Evolutionary conservation across 2,113 vertebrate genomes (phyloP).

Genomic region (Brachyhypopomus occidentalis): DNA sequence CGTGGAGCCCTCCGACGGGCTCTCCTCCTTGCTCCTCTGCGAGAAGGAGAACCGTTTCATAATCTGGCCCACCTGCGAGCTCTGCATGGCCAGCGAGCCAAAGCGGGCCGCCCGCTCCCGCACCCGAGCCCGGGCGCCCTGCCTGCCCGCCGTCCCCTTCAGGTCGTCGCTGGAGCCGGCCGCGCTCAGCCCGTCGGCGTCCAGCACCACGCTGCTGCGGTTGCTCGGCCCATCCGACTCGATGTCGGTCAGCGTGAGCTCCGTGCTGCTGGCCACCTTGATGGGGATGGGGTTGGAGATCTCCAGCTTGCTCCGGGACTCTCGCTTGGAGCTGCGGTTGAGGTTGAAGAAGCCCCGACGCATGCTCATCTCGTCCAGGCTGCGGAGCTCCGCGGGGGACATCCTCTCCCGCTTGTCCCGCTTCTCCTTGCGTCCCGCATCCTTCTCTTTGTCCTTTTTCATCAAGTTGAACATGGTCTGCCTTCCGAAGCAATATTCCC

Average conservation of each 20-base stretch:
- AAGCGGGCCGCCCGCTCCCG: constrained; percentile 91
- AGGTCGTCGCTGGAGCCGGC: constrained; percentile 83
- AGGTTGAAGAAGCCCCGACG: constrained; percentile 93
- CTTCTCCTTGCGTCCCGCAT: constrained; percentile 84
- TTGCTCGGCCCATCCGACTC: constrained; percentile 80
- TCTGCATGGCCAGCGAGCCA: constrained; percentile 86
- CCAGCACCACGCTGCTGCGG: constrained; percentile 76
- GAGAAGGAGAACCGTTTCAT: constrained; percentile 85
- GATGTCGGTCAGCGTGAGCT: constrained; percentile 85
- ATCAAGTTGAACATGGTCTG: constrained; percentile 86
- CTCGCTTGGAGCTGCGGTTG: constrained; percentile 88
- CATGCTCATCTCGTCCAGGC: constrained; percentile 94
- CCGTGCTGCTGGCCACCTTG: constrained; percentile 87
- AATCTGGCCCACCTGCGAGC: constrained; percentile 79
- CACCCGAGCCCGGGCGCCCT: constrained; percentile 80
- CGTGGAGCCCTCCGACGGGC: constrained; percentile 78
- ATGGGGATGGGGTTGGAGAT: constrained; percentile 96
- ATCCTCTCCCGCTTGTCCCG: constrained; percentile 95
- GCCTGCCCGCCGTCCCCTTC: constrained; percentile 51
- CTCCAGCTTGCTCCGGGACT: constrained; percentile 85
- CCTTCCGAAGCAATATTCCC: constrained; percentile 17
- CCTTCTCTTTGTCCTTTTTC: constrained; percentile 91
- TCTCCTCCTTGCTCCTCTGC: constrained; percentile 80
- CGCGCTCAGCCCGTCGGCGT: constrained; percentile 79
- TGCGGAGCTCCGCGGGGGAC: constrained; percentile 90